Percentiles rank a stretch among this genome's conserved stretches.
Conservation (phyloP, 2,113 vertebrate species). For the Epinephelus lanceolatus region DNA sequence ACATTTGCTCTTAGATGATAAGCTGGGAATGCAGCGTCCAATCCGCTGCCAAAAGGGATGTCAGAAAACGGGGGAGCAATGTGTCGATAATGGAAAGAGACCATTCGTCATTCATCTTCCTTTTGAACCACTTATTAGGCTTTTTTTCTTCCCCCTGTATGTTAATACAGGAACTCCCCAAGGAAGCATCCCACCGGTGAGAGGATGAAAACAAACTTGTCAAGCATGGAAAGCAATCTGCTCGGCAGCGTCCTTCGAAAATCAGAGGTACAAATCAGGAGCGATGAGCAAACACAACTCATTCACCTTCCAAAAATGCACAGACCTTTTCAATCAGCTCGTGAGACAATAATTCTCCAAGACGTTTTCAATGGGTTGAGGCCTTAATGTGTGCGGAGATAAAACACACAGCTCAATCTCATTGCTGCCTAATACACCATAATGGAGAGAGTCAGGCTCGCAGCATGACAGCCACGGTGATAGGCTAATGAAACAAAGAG, state of each 20-base stretch:
- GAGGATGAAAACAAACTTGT: constrained; percentile 48
- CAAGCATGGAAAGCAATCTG: constrained; percentile 52
- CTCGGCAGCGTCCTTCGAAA: constrained; percentile 36
- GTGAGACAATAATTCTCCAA: constrained; percentile 45
- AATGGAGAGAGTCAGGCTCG: constrained; percentile 65
- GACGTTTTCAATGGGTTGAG: constrained; percentile 45
- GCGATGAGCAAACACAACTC: constrained; percentile 37
- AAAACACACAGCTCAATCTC: constrained; percentile 61
- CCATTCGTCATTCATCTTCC: constrained; percentile 40
- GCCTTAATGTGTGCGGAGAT: constrained; percentile 56
- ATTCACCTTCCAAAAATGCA: constrained; percentile 50
- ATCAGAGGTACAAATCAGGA: constrained; percentile 42
- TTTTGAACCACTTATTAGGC: constrained; percentile 31
- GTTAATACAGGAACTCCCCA: constrained; percentile 41
- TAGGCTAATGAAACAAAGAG: constrained; percentile 77
- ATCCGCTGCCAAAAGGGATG: constrained; percentile 34
- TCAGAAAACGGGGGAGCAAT: constrained; percentile 27
- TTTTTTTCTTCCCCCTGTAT: constrained; percentile 18
- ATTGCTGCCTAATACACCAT: constrained; percentile 62
- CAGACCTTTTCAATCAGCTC: constrained; percentile 57
- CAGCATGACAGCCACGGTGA: constrained; percentile 62
- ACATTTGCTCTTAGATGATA: constrained; percentile 66
- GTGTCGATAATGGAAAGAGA: constrained; percentile 47
- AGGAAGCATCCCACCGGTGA: constrained; percentile 39
- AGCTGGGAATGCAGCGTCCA: constrained; percentile 44